Base-by-base conservation (phyloP, 2,888 invertebrate species). In the Stenolophus ochropezus region DNA sequence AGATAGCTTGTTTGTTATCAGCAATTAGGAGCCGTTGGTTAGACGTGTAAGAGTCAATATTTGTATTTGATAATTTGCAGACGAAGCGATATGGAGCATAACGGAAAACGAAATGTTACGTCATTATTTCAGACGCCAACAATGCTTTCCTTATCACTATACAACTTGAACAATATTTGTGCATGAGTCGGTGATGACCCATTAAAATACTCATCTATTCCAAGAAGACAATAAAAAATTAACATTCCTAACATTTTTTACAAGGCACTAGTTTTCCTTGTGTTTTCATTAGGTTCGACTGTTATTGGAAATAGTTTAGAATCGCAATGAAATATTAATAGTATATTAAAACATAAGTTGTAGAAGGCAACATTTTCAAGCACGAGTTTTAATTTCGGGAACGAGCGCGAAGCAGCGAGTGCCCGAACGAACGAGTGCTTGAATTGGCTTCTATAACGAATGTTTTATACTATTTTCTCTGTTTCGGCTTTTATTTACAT, bases 11-110 rank as follows among this genome's bases (percentile, higher is more conserved):
- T 42, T 42, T 42, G 33, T 42, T 42, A 42, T 42, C 33, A 42
- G 33, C 8, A 42, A 42, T 42, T 42, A 42, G 6, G 33, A 42
- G 11, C 33, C 33, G 33, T 42, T 8, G 8, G 11, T 42, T 42
- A 11, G 25, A 61, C 65, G 65, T 65, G 25, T 20, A 4, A 16
- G 6, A 27, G 65, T 21, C 6, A 65, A 65, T 65, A 65, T 65
- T 65, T 65, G 65, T 65, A 65, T n/a, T 21, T 65, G 65, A 65
- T 65, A 65, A 65, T 65, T 65, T 27, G 65, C 65, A 33, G 65
- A 65, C 25, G n/a, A 25, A 5, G 61, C 61, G 25, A 65, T 53
- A 27, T 42, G 33, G 33, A 1, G 33, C n/a, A n/a, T 42, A 42
- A 42, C 33, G 33, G 33, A 42, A 42, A 42, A 42, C 33, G 8